Conservation (phyloP, 37 sponge, comb jelly and placozoan genomes). For the Haliclona indistincta region DNA sequence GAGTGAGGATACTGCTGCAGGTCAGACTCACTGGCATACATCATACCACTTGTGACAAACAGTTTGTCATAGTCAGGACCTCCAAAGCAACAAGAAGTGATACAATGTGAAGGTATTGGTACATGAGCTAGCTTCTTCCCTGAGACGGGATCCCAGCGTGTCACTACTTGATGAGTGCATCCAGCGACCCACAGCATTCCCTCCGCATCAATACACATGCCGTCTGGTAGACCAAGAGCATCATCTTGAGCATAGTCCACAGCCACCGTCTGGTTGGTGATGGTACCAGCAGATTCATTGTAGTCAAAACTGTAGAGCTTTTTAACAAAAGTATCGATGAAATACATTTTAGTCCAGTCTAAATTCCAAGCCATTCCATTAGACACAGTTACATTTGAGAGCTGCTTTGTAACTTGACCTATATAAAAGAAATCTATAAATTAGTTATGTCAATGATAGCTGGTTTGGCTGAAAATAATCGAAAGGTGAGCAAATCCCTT, state of each 20-base stretch:
- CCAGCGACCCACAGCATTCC: slow-evolving; percentile 52
- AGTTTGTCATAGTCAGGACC: slow-evolving; percentile 42
- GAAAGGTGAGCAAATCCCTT: not conserved
- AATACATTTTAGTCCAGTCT: slow-evolving; percentile 42
- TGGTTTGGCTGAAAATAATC: too few relatives aligned
- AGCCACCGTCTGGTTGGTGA: slow-evolving; percentile 25
- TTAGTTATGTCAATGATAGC: too few relatives aligned
- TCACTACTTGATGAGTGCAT: slow-evolving; percentile 5
- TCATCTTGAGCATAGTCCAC: slow-evolving; percentile 24
- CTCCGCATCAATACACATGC: slow-evolving; percentile 41
- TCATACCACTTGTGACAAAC: slow-evolving; percentile 45
- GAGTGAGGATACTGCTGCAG: slow-evolving; percentile 19
- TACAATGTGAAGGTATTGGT: slow-evolving; percentile 16
- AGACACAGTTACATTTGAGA: slow-evolving; percentile 22
- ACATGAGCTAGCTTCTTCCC: slow-evolving; percentile 18
- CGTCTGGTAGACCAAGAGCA: slow-evolving; percentile 37
- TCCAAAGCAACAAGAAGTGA: slow-evolving; percentile 69
- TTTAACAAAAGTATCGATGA: slow-evolving; percentile 23
- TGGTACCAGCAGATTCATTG: slow-evolving; percentile 10
- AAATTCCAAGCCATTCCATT: slow-evolving; percentile 60
- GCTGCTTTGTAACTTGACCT: not conserved
- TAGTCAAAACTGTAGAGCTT: slow-evolving; percentile 44
- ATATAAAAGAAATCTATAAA: too few relatives aligned
- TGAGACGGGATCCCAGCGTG: slow-evolving; percentile 41
- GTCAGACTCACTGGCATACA: not conserved